These are phyloP conservation scores for Xanthorhoe designata DNA, from an alignment of 2,888 invertebrate species.

Conservation along the genomic window DNA sequence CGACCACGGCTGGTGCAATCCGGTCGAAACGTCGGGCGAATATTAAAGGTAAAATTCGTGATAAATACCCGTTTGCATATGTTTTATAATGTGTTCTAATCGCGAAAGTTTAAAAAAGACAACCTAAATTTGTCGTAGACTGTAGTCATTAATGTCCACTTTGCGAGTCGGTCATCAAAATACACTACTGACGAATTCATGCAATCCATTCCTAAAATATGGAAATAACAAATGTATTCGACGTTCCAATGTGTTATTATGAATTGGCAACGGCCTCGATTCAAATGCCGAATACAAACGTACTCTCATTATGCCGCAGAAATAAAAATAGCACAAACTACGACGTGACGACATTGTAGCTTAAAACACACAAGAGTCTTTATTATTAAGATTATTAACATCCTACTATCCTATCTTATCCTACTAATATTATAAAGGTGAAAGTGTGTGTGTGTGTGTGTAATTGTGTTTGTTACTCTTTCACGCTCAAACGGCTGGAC, in stretches of 20 bases:
- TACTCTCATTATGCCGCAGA: slow-evolving; percentile 32
- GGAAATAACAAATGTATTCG: slow-evolving; percentile 37
- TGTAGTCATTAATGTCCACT: slow-evolving; percentile 15
- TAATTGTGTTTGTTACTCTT: too few relatives aligned
- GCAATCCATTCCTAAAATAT: slow-evolving; percentile 36
- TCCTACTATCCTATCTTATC: too few relatives aligned
- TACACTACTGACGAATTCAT: slow-evolving; percentile 16
- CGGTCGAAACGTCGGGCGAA: too few relatives aligned
- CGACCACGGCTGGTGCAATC: too few relatives aligned
- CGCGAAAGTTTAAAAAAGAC: too few relatives aligned
- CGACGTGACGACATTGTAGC: neutral
- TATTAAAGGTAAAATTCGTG: too few relatives aligned
- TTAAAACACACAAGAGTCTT: neutral
- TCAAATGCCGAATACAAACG: slow-evolving; percentile 41
- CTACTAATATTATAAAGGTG: too few relatives aligned
- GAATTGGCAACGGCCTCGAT: slow-evolving; percentile 40
- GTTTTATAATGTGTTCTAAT: too few relatives aligned
- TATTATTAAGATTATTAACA: neutral
- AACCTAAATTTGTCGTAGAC: neutral
- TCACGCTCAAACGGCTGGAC: too few relatives aligned
- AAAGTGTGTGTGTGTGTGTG: too few relatives aligned
- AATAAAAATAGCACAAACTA: slow-evolving; percentile 4
- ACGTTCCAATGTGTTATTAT: slow-evolving; percentile 38
- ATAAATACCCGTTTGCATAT: too few relatives aligned
- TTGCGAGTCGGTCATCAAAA: slow-evolving; percentile 16